Conservation (phyloP, 2,113 vertebrate species). For the Camelus dromedarius region DNA sequence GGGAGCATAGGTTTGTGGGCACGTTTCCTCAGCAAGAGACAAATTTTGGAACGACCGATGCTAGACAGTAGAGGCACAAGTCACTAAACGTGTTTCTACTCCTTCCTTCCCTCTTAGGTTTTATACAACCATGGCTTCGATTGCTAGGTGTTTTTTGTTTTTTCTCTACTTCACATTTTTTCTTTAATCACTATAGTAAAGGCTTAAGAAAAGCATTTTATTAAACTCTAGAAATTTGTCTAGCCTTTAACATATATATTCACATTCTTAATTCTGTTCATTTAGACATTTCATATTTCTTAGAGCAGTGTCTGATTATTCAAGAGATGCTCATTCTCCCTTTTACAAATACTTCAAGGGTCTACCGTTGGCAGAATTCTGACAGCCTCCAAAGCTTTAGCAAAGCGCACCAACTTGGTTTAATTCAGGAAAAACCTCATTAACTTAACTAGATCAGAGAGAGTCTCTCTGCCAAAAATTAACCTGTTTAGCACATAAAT, state of each 20-base stretch:
- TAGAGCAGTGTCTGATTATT: slow-evolving; percentile 28
- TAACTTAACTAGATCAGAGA: slow-evolving; percentile 65
- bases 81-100: not conserved
- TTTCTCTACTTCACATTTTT: not conserved
- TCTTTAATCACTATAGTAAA: not conserved
- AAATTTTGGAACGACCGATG: not conserved
- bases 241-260: not conserved
- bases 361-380: slow-evolving; percentile 47
- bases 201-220: not conserved
- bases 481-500: slow-evolving; percentile 60
- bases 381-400: slow-evolving; percentile 30
- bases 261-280: not conserved
- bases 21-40: not conserved
- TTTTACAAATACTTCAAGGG: slow-evolving; percentile 7
- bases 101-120: not conserved
- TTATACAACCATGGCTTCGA: not conserved
- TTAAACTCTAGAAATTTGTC: not conserved
- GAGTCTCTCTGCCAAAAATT: slow-evolving; percentile 51
- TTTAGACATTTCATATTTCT: not conserved
- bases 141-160: not conserved
- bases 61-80: not conserved
- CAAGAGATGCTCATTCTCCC: slow-evolving; percentile 44
- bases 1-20: not conserved
- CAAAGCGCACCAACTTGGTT: slow-evolving; percentile 33
- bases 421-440: slow-evolving; percentile 60